These are phyloP conservation scores for Cheilosia urbana DNA, from an alignment of 2,888 invertebrate species.

Conservation along the genomic window DNA sequence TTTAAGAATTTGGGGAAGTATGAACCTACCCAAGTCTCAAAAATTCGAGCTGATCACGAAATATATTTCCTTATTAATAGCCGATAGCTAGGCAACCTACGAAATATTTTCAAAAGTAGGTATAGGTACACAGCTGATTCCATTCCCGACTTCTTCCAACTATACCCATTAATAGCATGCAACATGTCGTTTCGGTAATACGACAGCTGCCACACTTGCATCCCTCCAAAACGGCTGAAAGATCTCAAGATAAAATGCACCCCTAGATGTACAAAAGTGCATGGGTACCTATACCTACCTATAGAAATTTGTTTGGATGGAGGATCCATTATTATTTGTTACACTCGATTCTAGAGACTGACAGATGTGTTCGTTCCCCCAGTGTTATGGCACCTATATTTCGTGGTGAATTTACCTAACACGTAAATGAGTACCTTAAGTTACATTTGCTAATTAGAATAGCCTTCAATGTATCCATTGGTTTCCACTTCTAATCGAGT, in stretches of 20 bases:
- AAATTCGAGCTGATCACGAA: not conserved
- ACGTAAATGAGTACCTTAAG: no score
- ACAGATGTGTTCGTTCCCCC: slow-evolving; percentile 43
- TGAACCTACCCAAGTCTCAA: no score
- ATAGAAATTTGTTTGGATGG: slow-evolving; percentile 3
- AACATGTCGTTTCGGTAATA: slow-evolving; percentile 45
- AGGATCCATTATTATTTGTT: slow-evolving; percentile 43
- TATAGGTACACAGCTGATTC: slow-evolving; percentile 21
- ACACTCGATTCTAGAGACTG: slow-evolving; percentile 21
- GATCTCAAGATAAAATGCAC: slow-evolving; percentile 24
- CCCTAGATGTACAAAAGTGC: slow-evolving; percentile 38
- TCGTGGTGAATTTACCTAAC: not conserved
- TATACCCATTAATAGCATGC: slow-evolving; percentile 14
- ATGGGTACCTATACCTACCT: slow-evolving; percentile 31
- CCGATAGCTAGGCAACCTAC: no score
- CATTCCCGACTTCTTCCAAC: not conserved
- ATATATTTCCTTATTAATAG: not conserved
- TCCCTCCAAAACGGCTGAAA: slow-evolving; percentile 34
- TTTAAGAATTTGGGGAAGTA: no score
- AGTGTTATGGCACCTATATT: slow-evolving; percentile 8
- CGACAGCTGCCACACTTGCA: slow-evolving; percentile 59
- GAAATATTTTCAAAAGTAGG: no score
- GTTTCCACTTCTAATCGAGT: no score
- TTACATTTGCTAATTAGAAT: no score
- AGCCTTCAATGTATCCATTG: no score